Conservation (phyloP, 2,113 vertebrate genomes). For the Callospermophilus lateralis region DNA sequence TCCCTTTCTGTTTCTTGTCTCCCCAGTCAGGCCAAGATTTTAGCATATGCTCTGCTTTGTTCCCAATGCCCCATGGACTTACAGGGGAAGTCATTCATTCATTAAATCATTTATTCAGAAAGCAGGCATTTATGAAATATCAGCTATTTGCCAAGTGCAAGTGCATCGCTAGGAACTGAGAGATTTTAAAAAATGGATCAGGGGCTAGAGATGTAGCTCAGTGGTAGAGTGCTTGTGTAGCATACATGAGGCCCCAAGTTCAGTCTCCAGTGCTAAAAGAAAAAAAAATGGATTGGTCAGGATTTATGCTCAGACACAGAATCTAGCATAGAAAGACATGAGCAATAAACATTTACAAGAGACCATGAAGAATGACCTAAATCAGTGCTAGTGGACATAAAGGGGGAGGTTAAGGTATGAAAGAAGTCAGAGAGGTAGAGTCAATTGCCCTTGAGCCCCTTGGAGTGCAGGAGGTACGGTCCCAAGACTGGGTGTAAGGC, state of each 20-base stretch:
- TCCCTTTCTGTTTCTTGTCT: conserved; percentile 55
- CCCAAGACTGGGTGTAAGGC: background rate
- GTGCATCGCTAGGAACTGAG: background rate
- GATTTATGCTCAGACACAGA: conserved; percentile 5
- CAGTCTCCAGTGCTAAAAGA: background rate
- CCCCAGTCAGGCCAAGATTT: background rate
- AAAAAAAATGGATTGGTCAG: background rate
- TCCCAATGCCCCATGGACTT: background rate
- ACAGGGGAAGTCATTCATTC: conserved; percentile 46
- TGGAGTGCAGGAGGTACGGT: background rate
- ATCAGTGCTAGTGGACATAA: too few species aligned
- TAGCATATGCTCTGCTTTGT: background rate
- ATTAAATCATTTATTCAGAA: conserved; percentile 27
- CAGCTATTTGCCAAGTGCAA: background rate
- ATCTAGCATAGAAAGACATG: background rate
- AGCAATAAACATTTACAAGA: background rate
- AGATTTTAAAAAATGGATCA: background rate
- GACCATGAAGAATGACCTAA: background rate
- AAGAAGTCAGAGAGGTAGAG: background rate
- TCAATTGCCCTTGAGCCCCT: background rate
- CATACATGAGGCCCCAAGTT: too few species aligned
- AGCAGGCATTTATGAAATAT: background rate
- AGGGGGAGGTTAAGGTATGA: background rate
- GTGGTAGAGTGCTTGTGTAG: too few species aligned
- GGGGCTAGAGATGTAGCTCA: too few species aligned